Base-by-base conservation (phyloP, 2,797 vertebrate genomes). In the Anguilla marmorata region DNA sequence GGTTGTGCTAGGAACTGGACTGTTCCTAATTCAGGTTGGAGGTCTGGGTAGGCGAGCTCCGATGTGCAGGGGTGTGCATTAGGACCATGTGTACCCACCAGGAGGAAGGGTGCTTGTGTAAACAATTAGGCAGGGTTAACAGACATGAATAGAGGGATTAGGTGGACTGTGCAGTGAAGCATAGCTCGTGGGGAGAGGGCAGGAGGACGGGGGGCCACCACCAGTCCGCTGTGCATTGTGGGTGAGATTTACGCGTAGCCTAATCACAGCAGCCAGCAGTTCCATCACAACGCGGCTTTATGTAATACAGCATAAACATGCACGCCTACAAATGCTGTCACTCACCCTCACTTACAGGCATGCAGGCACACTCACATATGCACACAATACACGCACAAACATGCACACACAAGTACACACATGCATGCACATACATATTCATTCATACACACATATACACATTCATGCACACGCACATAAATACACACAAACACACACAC, bases 71-170 rank as follows among this genome's bases (percentile, higher is more conserved):
- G 74, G 33, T 30, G 83, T 76, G 48, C 21, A 24, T 14, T 66
- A 58, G 8, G 41, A 5, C 45, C 14, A 5, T 30, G 27, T 24
- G 21, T 76, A 33, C n/a, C 41, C 16, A 45, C 21, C 33, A 83
- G 16, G 63, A 69, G 16, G 72, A 86, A 52, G 27, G n/a, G 30
- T 48, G n/a, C 24, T 84, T 48, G 21, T 86, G 63, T 86, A 72
- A 72, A 72, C 41, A 86, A 45, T 86, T 69, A 85, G 84, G 54
- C 52, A 41, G 27, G 52, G 54, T 45, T 85, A 60, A 63, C 84
- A 37, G 54, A 85, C 21, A 24, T 84, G 82, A 84, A 84, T 84
- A 33, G 82, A 16, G 82, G 79, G 48, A 84, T 84, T 84, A 84
- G n/a, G 24, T 3, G 9, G 21, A 12, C 48, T 60, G 54, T 4